These are phyloP conservation scores for Drosophila insularis DNA, from an alignment of 1,140 invertebrate genomes.

Conservation along the genomic window DNA sequence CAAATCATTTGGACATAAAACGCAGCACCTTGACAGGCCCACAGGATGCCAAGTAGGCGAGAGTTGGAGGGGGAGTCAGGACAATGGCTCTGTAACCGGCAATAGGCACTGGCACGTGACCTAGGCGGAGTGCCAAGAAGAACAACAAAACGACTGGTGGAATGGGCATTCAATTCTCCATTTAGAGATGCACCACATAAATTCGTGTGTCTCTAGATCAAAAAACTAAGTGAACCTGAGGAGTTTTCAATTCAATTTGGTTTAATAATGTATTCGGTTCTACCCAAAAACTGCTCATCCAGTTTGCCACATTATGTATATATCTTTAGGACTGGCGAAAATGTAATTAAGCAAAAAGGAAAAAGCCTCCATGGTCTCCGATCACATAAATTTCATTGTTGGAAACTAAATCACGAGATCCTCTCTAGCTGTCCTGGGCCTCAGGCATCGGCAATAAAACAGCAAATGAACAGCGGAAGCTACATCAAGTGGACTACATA, in stretches of 20 bases:
- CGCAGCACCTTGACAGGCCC: conserved; percentile 71
- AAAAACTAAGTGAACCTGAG: too few relatives aligned
- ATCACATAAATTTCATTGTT: too few relatives aligned
- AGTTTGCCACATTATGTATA: too few relatives aligned
- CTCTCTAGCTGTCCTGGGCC: conserved; percentile 25
- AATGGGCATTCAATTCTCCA: background rate
- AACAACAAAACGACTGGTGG: conserved; percentile 25
- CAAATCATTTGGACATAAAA: conserved; percentile 79
- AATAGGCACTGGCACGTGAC: conserved; percentile 65
- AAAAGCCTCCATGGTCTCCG: too few relatives aligned
- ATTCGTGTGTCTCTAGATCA: background rate
- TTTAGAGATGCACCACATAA: conserved; percentile 30
- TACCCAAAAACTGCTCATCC: too few relatives aligned
- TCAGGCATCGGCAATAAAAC: conserved; percentile 68
- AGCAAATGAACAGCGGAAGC: conserved; percentile 76
- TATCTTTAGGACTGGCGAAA: too few relatives aligned
- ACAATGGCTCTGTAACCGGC: conserved; percentile 17
- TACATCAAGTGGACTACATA: conserved; percentile 62
- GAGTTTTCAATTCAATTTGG: too few relatives aligned
- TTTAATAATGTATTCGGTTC: too few relatives aligned
- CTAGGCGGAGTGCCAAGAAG: conserved; percentile 36
- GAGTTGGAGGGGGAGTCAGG: conserved; percentile 7
- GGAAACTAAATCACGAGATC: conserved; percentile 1
- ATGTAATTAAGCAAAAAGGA: too few relatives aligned
- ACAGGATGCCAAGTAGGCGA: background rate